Conservation (phyloP, 2,113 vertebrate genomes). For the Cyprinodon tularosa region DNA sequence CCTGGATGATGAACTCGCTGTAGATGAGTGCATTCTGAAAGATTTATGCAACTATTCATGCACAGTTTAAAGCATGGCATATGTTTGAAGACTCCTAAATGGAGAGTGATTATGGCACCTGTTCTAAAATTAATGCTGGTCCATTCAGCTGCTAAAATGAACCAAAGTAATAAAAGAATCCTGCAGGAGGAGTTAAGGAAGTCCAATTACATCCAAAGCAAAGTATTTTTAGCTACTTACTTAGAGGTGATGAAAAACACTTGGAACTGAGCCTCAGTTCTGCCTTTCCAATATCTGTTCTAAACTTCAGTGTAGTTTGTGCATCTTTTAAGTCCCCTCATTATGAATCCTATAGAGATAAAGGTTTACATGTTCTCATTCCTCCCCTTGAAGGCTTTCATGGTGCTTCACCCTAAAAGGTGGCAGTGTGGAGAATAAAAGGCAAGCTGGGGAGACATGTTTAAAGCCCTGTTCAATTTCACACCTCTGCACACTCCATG, state of each 20-base stretch:
- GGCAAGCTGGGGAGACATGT: conserved; percentile 35
- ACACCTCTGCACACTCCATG: conserved; percentile 45
- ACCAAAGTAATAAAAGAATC: conserved; percentile 7
- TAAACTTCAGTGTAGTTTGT: conserved; percentile 16
- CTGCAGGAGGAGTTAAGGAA: not conserved
- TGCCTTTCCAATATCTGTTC: not conserved
- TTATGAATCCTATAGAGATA: conserved; percentile 26
- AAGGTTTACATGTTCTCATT: not conserved
- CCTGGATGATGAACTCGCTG: conserved; percentile 68
- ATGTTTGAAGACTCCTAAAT: conserved; percentile 60
- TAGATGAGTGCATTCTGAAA: conserved; percentile 73
- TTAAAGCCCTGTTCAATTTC: conserved; percentile 56
- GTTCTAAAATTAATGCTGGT: conserved; percentile 56
- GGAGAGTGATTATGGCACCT: conserved; percentile 58
- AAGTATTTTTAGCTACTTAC: conserved; percentile 14
- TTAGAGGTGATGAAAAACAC: conserved; percentile 2
- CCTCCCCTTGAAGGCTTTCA: conserved; percentile 4
- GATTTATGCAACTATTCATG: conserved; percentile 69
- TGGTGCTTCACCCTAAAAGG: conserved; percentile 10
- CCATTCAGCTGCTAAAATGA: conserved; percentile 28
- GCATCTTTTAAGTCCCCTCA: not conserved
- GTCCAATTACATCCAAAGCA: not conserved
- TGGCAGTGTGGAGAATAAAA: conserved; percentile 25
- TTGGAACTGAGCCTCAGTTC: not conserved
- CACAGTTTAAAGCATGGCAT: conserved; percentile 67